Percentiles rank a stretch among this genome's conserved stretches.
These are phyloP conservation scores for Salminus brasiliensis DNA, from an alignment of 2,113 vertebrate genomes.

Conservation along the genomic window DNA sequence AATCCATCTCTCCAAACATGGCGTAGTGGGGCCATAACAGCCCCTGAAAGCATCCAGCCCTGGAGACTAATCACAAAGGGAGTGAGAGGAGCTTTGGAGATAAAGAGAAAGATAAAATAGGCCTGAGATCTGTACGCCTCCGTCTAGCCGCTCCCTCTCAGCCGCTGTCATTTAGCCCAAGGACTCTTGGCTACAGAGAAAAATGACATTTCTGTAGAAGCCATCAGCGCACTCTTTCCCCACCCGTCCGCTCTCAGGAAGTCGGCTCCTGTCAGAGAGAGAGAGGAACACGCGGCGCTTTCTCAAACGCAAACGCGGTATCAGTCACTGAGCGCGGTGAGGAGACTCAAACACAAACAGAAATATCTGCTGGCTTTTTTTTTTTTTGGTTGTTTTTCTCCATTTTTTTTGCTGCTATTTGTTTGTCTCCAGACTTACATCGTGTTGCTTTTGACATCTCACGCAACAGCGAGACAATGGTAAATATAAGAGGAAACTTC, in stretches of 20 bases:
- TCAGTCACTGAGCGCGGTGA: constrained; percentile 53
- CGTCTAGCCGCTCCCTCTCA: constrained; percentile 17
- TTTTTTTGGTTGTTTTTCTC: constrained; percentile 22
- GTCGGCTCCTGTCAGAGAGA: constrained; percentile 46
- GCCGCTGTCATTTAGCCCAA: constrained; percentile 57
- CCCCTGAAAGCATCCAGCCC: constrained; percentile 8
- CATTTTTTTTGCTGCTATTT: constrained; percentile 44
- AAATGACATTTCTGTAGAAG: constrained; percentile 61
- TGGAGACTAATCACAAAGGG: constrained; percentile 32
- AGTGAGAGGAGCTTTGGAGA: constrained; percentile 29
- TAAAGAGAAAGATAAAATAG: constrained; percentile 23
- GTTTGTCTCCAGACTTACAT: constrained; percentile 58
- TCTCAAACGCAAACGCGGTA: constrained; percentile 61
- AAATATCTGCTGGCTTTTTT: constrained; percentile 44
- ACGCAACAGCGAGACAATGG: constrained; percentile 58
- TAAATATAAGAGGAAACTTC: constrained; percentile 62
- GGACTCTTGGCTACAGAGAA: constrained; percentile 53
- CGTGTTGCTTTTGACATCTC: constrained; percentile 63
- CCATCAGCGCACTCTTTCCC: constrained; percentile 47
- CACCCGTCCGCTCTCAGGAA: constrained; percentile 42
- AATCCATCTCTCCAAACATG: constrained; percentile 33
- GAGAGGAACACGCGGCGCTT: constrained; percentile 31
- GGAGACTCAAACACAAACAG: constrained; percentile 48
- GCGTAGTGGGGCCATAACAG: neutral
- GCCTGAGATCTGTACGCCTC: constrained; percentile 17